phyloP scores from a whole-genome alignment of 2,888 invertebrate species.

The Cerastis rubricosa region DNA sequence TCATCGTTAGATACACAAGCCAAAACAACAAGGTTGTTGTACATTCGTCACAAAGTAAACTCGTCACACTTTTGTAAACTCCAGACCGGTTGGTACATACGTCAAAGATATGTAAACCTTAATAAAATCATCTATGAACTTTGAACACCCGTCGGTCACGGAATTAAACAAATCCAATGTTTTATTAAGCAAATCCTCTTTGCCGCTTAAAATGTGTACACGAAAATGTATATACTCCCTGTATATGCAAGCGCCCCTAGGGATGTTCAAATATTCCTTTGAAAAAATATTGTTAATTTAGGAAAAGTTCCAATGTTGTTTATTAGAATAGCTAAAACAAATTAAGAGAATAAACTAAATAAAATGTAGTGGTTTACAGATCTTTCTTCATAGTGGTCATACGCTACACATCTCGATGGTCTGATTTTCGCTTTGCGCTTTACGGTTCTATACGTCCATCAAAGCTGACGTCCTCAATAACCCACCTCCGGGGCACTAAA shows the following conservation, averaged over 20 bases:
- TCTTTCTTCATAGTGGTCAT: not conserved
- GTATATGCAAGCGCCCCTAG: conserved; percentile 16
- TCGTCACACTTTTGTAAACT: too few species aligned
- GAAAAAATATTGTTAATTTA: not conserved
- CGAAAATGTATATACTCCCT: conserved; percentile 30
- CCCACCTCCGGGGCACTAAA: not conserved
- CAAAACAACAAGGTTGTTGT: too few species aligned
- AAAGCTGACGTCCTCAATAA: not conserved
- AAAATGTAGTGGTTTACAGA: not conserved
- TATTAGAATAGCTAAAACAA: not conserved
- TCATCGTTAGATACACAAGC: not conserved
- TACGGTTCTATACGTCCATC: not conserved
- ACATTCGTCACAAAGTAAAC: too few species aligned
- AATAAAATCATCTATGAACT: conserved; percentile 52
- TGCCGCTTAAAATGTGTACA: conserved; percentile 57
- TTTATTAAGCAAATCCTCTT: conserved; percentile 75
- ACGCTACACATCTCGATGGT: not conserved
- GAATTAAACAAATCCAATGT: conserved; percentile 67
- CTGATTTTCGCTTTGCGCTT: not conserved
- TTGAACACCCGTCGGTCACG: conserved; percentile 51
- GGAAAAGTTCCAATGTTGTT: not conserved
- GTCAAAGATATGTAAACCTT: conserved; percentile 31
- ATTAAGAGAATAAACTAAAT: not conserved
- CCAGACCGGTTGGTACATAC: not conserved
- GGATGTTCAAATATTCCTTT: conserved; percentile 21